Percentiles rank a stretch among this genome's conserved stretches.
phyloP scores from a whole-genome alignment of 2,113 vertebrate species.

The Trachemys scripta region DNA sequence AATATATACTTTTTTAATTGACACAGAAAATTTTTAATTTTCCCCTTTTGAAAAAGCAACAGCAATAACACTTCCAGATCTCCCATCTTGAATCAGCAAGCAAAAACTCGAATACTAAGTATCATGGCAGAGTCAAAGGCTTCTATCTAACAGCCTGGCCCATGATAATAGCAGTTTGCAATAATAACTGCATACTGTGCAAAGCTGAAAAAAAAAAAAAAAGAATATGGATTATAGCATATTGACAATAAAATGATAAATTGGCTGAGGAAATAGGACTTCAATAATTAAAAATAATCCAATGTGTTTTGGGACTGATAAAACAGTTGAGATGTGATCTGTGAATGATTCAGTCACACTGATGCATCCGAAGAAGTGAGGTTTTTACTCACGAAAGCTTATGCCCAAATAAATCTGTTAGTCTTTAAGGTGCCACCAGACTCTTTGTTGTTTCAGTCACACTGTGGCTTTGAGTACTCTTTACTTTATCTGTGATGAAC shows the following conservation, averaged over 20 bases:
- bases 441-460: too few relatives aligned
- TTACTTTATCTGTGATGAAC: not conserved
- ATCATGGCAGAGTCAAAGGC: not conserved
- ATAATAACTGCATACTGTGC: not conserved
- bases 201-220: not conserved
- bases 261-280: not conserved
- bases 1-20: not conserved
- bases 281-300: not conserved
- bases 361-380: too few relatives aligned
- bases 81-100: not conserved
- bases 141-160: not conserved
- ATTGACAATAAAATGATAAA: not conserved
- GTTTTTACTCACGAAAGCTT: too few relatives aligned
- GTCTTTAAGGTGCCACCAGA: too few relatives aligned
- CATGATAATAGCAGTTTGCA: not conserved
- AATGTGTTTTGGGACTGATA: not conserved
- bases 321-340: conserved; percentile 16
- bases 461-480: not conserved
- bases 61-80: not conserved
- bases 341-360: not conserved
- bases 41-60: not conserved
- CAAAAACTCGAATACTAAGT: not conserved
- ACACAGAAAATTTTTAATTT: not conserved
- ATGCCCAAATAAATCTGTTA: too few relatives aligned
- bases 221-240: not conserved